Conservation (phyloP, 2,113 vertebrate genomes). For the Menura novaehollandiae region DNA sequence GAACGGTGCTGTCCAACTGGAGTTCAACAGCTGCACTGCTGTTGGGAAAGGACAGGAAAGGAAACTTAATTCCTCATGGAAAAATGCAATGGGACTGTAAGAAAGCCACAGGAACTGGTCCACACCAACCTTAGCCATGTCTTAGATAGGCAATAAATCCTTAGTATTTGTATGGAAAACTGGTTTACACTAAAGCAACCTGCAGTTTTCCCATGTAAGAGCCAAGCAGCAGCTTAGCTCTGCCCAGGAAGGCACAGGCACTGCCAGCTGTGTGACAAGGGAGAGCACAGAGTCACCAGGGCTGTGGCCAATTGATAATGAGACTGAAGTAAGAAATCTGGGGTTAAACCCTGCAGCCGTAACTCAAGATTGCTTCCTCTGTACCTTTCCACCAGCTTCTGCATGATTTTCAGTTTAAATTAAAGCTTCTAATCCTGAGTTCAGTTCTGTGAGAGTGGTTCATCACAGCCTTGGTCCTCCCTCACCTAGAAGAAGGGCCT, state of each 20-base stretch:
- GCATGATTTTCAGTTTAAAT: not conserved
- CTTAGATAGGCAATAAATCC: not conserved
- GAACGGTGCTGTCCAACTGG: not conserved
- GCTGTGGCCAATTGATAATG: fast-evolving
- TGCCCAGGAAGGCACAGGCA: not conserved
- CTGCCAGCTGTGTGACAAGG: not conserved
- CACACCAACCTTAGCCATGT: not conserved
- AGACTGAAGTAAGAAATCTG: not conserved
- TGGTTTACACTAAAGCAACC: not conserved
- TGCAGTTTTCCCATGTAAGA: not conserved
- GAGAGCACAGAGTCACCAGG: not conserved
- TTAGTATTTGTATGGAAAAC: not conserved
- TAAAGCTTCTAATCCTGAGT: not conserved
- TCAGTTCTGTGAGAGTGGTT: not conserved
- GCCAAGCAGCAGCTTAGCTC: not conserved
- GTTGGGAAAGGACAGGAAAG: not conserved
- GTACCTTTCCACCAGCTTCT: not conserved
- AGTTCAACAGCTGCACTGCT: not conserved
- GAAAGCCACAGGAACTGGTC: not conserved
- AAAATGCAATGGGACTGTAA: not conserved
- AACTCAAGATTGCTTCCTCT: not conserved
- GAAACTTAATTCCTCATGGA: not conserved
- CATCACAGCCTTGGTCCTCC: not conserved
- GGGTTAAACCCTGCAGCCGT: not conserved
- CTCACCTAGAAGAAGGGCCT: not conserved